Conservation (phyloP, 2,888 invertebrate species). For the Phengaris alcon region DNA sequence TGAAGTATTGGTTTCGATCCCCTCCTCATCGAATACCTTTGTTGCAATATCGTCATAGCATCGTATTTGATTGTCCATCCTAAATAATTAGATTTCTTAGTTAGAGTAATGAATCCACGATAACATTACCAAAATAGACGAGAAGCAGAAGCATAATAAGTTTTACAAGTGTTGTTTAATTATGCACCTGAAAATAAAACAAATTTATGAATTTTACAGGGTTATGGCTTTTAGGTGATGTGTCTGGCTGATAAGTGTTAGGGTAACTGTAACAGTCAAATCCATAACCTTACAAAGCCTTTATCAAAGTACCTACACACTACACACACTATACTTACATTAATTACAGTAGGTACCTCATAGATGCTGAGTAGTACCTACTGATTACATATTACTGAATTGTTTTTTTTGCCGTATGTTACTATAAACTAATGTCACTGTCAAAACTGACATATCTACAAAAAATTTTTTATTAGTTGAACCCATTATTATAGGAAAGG, state of each 20-base stretch:
- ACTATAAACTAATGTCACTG: no score
- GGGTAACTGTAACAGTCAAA: background rate
- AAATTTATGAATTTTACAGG: background rate
- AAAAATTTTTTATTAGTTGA: no score
- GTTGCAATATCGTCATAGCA: constrained; percentile 58
- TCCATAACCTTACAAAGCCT: background rate
- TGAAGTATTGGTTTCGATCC: constrained; percentile 63
- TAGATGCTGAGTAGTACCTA: no score
- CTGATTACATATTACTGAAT: no score
- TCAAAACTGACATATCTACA: no score
- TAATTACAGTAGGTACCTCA: background rate
- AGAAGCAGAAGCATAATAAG: background rate
- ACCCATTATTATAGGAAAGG: no score
- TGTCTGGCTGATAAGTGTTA: background rate
- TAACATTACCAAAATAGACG: background rate
- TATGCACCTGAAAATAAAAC: background rate
- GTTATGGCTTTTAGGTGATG: background rate
- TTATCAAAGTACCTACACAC: background rate
- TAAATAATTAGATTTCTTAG: constrained; percentile 28
- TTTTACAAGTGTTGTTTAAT: background rate
- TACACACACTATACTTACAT: background rate
- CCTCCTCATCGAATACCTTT: constrained; percentile 81
- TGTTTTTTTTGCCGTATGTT: background rate
- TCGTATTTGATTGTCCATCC: constrained; percentile 64
- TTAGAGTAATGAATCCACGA: background rate